phyloP scores from a whole-genome alignment of 2,888 invertebrate species.

The Apoderus coryli region DNA sequence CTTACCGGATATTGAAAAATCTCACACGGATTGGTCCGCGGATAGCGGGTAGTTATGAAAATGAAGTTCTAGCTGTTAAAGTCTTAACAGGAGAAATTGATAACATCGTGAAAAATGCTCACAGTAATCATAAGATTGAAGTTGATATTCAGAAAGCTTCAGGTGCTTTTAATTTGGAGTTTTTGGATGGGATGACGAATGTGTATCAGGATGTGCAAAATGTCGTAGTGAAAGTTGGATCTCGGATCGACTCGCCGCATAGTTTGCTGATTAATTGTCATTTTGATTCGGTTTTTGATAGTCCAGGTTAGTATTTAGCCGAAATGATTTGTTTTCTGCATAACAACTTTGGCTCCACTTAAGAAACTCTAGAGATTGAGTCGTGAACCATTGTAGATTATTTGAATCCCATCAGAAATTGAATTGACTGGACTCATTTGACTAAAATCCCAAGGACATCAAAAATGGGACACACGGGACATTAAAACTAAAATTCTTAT shows the following conservation, averaged over 20 bases:
- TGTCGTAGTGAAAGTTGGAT: slow-evolving; percentile 50
- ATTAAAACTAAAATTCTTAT: background rate
- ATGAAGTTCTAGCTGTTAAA: slow-evolving; percentile 44
- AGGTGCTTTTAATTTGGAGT: slow-evolving; percentile 53
- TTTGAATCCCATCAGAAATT: too few species aligned
- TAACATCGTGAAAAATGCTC: slow-evolving; percentile 33
- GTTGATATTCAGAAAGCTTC: slow-evolving; percentile 48
- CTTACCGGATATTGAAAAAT: slow-evolving; percentile 47
- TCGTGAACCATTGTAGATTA: too few species aligned
- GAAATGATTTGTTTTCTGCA: too few species aligned
- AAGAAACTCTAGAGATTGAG: too few species aligned
- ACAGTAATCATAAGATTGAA: slow-evolving; percentile 34
- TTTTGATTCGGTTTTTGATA: slow-evolving; percentile 58
- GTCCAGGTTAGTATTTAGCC: slow-evolving; percentile 46
- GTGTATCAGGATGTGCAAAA: slow-evolving; percentile 54
- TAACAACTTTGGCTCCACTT: too few species aligned
- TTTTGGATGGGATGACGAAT: slow-evolving; percentile 57
- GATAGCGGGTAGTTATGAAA: slow-evolving; percentile 51
- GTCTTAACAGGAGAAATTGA: slow-evolving; percentile 34
- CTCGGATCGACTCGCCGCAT: slow-evolving; percentile 36
- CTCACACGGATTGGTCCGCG: slow-evolving; percentile 46
- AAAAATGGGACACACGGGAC: too few species aligned
- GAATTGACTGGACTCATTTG: too few species aligned
- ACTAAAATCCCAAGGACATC: too few species aligned
- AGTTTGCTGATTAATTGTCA: slow-evolving; percentile 63